A percentile compares a stretch with the other conserved stretches of the same genome.
Conservation (phyloP, 2,888 invertebrate genomes). For the Lepetodrilus schrolli region DNA sequence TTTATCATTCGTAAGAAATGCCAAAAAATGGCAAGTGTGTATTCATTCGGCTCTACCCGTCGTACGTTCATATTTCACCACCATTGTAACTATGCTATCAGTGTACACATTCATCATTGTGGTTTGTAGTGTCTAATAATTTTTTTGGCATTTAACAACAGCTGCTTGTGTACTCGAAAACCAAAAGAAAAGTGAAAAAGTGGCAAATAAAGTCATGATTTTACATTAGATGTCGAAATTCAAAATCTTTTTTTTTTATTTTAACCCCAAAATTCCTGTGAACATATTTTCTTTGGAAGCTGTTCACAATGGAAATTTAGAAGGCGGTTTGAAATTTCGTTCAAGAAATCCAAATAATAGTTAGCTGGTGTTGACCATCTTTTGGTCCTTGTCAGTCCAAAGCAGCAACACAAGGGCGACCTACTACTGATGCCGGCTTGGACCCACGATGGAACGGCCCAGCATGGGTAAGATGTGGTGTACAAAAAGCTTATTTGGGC, state of each 20-base stretch:
- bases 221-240: conserved; percentile 33
- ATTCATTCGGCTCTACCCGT: conserved; percentile 21
- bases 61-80: conserved; percentile 28
- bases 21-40: neutral
- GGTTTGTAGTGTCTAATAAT: conserved; percentile 30
- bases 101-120: conserved; percentile 21
- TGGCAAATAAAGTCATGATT: conserved; percentile 32
- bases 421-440: too few relatives aligned
- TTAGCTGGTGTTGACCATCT: conserved; percentile 10
- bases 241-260: conserved; percentile 25
- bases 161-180: conserved; percentile 26
- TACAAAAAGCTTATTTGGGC: too few relatives aligned
- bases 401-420: neutral
- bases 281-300: conserved; percentile 9
- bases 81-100: neutral
- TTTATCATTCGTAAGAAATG: conserved; percentile 19
- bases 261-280: neutral
- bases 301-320: conserved; percentile 10
- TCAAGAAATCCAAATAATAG: neutral
- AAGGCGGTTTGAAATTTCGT: neutral
- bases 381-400: neutral
- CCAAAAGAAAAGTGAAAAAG: neutral
- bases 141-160: conserved; percentile 22
- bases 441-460: too few relatives aligned
- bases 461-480: too few relatives aligned